Evolutionary conservation across 2,797 vertebrate genomes (phyloP).

Genomic region (Melanotaenia parkinsoni): DNA sequence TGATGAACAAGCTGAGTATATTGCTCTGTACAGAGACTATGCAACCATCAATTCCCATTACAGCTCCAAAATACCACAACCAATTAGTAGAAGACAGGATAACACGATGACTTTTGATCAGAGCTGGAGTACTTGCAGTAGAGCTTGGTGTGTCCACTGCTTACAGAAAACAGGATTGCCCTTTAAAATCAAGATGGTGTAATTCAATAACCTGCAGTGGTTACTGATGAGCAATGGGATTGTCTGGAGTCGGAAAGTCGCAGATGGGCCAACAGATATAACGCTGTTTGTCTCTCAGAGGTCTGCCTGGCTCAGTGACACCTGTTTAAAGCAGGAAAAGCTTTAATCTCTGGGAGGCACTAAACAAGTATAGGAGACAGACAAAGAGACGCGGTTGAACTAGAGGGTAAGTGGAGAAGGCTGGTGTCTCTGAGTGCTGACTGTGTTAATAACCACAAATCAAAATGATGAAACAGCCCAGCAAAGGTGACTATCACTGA

Average conservation of each 20-base stretch:
- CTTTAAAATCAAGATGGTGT: slow-evolving; percentile 86
- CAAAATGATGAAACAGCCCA: slow-evolving; percentile 63
- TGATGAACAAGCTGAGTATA: slow-evolving; percentile 35
- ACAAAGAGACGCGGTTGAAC: slow-evolving; percentile 71
- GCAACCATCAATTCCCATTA: slow-evolving; percentile 61
- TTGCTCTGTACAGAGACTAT: slow-evolving; percentile 35
- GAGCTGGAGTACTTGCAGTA: slow-evolving; percentile 57
- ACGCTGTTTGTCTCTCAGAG: slow-evolving; percentile 79
- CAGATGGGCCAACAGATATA: slow-evolving; percentile 81
- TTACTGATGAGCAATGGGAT: slow-evolving; percentile 86
- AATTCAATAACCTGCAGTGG: slow-evolving; percentile 86
- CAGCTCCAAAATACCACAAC: slow-evolving; percentile 62
- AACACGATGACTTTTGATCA: slow-evolving; percentile 71
- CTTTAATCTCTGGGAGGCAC: slow-evolving; percentile 81
- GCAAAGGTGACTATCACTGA: slow-evolving; percentile 56
- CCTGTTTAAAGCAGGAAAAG: slow-evolving; percentile 84
- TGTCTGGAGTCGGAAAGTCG: slow-evolving; percentile 85
- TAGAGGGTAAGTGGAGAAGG: slow-evolving; percentile 68
- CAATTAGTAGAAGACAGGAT: slow-evolving; percentile 67
- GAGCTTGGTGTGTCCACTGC: slow-evolving; percentile 72
- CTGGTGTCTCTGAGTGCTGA: slow-evolving; percentile 63
- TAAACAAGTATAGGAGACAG: slow-evolving; percentile 76
- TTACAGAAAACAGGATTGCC: slow-evolving; percentile 86
- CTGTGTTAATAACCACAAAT: slow-evolving; percentile 75
- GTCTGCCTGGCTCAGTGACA: slow-evolving; percentile 82